These are phyloP conservation scores for Caenorhabditis elegans DNA, from an alignment of 1,140 invertebrate genomes.

Conservation along the genomic window WBcel235 BX284606.5:9536501-9537000, in stretches of 20 bases:
- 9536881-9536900: no score
- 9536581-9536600: not conserved
- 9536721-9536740: not conserved
- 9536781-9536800: no score
- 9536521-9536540: not conserved
- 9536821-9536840: not conserved
- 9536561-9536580: not conserved
- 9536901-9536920: no score
- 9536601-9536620: not conserved
- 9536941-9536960: no score
- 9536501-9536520: not conserved
- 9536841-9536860: no score
- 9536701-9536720: not conserved
- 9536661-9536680: slow-evolving; percentile 16
- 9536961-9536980: no score
- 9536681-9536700: slow-evolving; percentile 11
- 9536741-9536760: not conserved
- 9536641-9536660: not conserved
- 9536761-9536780: no score
- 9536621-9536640: not conserved
- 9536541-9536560: no score
- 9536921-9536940: no score
- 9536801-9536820: no score
- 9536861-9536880: no score
- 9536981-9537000: no score